Conservation (phyloP, 2,888 invertebrate species). For the Cerastis rubricosa region DNA sequence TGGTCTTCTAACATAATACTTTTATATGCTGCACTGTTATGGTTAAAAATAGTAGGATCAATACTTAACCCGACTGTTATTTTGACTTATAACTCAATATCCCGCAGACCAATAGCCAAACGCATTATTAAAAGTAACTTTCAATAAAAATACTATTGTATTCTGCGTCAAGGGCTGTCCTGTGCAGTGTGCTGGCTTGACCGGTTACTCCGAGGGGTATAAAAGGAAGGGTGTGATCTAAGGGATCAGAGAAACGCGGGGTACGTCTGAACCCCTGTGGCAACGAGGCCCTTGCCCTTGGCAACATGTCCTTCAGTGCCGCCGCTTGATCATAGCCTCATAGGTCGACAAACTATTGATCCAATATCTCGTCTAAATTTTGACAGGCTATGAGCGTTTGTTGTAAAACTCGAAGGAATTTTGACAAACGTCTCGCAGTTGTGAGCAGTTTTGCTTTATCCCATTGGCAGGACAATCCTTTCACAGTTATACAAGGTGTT, state of each 20-base stretch:
- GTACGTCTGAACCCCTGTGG: slow-evolving; percentile 21
- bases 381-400: background rate
- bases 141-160: slow-evolving; percentile 31
- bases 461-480: too few relatives aligned
- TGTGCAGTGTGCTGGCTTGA: slow-evolving; percentile 38
- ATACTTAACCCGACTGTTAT: background rate
- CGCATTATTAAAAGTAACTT: slow-evolving; percentile 23
- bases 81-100: slow-evolving; percentile 3
- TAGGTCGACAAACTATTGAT: slow-evolving; percentile 44
- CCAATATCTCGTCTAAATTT: slow-evolving; percentile 18
- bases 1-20: background rate
- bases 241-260: slow-evolving; percentile 20
- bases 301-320: slow-evolving; percentile 26
- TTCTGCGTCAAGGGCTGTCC: slow-evolving; percentile 25
- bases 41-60: background rate
- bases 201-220: slow-evolving; percentile 45
- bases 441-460: background rate
- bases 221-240: slow-evolving; percentile 41
- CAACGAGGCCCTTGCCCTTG: slow-evolving; percentile 38
- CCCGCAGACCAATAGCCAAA: slow-evolving; percentile 14
- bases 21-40: background rate
- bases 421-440: background rate
- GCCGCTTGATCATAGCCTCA: slow-evolving; percentile 29
- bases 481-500: too few relatives aligned
- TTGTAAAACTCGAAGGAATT: background rate